These are phyloP conservation scores for Phymatocera aterrima DNA, from an alignment of 2,888 invertebrate genomes.

Conservation along the genomic window DNA sequence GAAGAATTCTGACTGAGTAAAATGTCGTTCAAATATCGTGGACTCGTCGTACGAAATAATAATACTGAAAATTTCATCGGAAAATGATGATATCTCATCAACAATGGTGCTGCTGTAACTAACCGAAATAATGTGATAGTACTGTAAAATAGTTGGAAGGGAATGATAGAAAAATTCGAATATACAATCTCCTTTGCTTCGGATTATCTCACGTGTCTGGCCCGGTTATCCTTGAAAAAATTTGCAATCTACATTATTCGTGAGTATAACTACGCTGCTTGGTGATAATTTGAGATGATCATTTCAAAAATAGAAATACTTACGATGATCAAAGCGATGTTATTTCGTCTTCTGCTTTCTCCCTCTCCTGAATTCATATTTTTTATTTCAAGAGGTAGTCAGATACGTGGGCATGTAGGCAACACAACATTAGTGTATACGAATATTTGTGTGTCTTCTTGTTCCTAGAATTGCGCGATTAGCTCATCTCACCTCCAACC, in stretches of 20 bases:
- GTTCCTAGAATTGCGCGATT: slow-evolving; percentile 33
- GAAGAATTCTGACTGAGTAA: too few relatives aligned
- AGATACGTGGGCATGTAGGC: not conserved
- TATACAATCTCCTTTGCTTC: not conserved
- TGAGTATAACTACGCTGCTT: slow-evolving; percentile 18
- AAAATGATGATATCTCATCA: not conserved
- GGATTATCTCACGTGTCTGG: not conserved
- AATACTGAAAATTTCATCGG: not conserved
- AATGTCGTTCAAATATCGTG: too few relatives aligned
- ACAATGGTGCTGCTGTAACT: not conserved
- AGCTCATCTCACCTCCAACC: slow-evolving; percentile 30
- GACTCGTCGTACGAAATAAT: too few relatives aligned
- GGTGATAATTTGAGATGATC: slow-evolving; percentile 29
- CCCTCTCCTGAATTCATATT: not conserved
- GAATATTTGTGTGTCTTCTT: not conserved
- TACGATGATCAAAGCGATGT: slow-evolving; percentile 33
- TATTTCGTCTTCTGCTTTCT: not conserved
- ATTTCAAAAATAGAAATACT: slow-evolving; percentile 32
- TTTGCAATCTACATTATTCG: not conserved
- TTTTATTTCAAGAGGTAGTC: slow-evolving; percentile 18
- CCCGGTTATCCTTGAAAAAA: slow-evolving; percentile 18
- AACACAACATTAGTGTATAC: not conserved
- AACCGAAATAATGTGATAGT: not conserved
- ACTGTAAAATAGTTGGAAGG: not conserved
- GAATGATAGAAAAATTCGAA: not conserved